Evolutionary conservation across 2,113 vertebrate genomes (phyloP).

Genomic region (Illadopsis cleaveri): DNA sequence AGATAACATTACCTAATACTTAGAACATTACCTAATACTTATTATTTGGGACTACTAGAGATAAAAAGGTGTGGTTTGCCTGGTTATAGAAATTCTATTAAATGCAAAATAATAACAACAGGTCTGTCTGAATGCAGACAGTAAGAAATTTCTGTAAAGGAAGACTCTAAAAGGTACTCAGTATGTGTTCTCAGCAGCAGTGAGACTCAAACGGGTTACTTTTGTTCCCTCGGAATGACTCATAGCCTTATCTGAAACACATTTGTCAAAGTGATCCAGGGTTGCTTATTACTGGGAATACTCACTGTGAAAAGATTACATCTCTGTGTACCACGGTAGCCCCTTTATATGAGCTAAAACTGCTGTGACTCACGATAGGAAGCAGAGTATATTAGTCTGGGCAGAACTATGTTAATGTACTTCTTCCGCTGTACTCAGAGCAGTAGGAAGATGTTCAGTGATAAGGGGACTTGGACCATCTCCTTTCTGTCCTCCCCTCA

Average conservation of each 20-base stretch:
- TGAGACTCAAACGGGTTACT: not conserved
- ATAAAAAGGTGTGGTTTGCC: not conserved
- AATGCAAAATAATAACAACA: not conserved
- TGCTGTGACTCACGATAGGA: not conserved
- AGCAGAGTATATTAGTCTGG: not conserved
- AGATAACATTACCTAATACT: not conserved
- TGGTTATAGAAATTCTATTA: not conserved
- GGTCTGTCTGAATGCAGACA: not conserved
- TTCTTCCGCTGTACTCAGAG: not conserved
- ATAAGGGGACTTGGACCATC: not conserved
- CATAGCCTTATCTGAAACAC: not conserved
- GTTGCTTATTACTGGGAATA: not conserved
- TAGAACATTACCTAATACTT: not conserved
- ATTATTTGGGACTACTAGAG: not conserved
- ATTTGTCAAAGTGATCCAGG: not conserved
- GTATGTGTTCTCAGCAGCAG: not conserved
- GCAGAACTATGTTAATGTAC: not conserved
- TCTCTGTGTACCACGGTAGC: not conserved
- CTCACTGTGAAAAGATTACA: conserved; percentile 9
- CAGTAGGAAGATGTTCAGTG: not conserved
- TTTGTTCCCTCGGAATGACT: not conserved
- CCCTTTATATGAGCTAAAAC: not conserved
- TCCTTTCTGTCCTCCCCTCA: not conserved
- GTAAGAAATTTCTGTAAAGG: not conserved
- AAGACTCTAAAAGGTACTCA: not conserved